Evolutionary conservation across 2,797 vertebrate genomes (phyloP).

Genomic region (Lepus oiostolus): DNA sequence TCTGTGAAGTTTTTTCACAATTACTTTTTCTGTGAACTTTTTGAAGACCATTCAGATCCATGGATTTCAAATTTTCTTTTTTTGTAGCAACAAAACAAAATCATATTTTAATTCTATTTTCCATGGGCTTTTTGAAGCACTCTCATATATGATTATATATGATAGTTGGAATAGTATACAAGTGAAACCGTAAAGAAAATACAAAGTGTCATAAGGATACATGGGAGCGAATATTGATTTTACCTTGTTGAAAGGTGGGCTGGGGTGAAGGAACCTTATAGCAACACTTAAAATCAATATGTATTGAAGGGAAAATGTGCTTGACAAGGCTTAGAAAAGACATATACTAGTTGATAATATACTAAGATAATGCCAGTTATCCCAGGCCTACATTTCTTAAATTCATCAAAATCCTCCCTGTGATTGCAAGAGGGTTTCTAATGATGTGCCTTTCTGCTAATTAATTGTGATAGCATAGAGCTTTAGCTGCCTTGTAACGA

Average conservation of each 20-base stretch:
- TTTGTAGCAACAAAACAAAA: too few relatives aligned
- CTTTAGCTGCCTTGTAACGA: background rate
- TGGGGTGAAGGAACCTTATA: background rate
- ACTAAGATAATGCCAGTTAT: background rate
- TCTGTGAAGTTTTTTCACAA: too few relatives aligned
- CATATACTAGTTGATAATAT: background rate
- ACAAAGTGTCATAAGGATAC: background rate
- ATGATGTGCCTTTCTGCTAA: background rate
- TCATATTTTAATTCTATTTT: too few relatives aligned
- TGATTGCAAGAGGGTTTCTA: slow-evolving; percentile 6
- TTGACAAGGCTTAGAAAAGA: background rate
- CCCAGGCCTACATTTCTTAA: background rate
- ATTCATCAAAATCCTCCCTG: background rate
- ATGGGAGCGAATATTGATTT: background rate
- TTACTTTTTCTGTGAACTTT: too few relatives aligned
- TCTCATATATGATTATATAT: background rate
- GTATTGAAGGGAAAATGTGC: background rate
- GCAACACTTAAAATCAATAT: background rate
- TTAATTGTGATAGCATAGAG: background rate
- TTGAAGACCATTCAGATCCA: too few relatives aligned
- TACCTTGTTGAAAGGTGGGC: background rate
- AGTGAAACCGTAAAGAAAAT: background rate
- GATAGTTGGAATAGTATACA: background rate
- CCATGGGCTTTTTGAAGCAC: too few relatives aligned
- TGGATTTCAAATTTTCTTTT: too few relatives aligned